Percentiles rank a stretch among this genome's conserved stretches.
Evolutionary conservation across 2,888 invertebrate species (phyloP).

Genomic region (Calliscelio sp.): DNA sequence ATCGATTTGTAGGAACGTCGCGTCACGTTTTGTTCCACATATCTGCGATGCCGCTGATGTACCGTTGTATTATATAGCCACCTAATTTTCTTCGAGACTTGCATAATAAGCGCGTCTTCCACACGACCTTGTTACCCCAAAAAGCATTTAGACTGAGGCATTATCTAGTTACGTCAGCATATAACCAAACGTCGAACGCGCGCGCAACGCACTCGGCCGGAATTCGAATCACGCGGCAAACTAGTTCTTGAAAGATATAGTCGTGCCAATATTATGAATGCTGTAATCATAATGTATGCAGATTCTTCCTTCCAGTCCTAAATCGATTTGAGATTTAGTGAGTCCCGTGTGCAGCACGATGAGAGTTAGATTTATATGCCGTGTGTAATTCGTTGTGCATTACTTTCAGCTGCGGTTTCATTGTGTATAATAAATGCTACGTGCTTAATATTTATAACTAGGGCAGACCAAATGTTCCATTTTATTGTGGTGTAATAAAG

Average conservation of each 20-base stretch:
- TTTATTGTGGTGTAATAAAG: conserved; percentile 43
- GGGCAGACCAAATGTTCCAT: conserved; percentile 29
- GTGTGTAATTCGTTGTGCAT: conserved; percentile 10
- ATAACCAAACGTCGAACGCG: conserved; percentile 57
- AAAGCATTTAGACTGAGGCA: conserved; percentile 65
- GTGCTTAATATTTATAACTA: conserved; percentile 44
- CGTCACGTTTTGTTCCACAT: conserved; percentile 82
- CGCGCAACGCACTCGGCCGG: conserved; percentile 44
- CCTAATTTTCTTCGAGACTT: conserved; percentile 78
- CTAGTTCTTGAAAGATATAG: conserved; percentile 65
- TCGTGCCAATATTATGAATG: conserved; percentile 62
- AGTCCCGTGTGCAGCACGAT: conserved; percentile 15
- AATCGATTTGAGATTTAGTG: conserved; percentile 43
- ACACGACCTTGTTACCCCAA: conserved; percentile 76
- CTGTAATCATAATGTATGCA: conserved; percentile 45
- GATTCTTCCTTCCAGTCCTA: conserved; percentile 29
- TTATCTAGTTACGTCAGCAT: conserved; percentile 72
- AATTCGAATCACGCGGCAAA: conserved; percentile 71
- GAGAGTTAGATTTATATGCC: conserved; percentile 20
- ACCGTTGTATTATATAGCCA: conserved; percentile 75
- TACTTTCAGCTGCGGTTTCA: conserved; percentile 44
- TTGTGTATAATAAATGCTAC: conserved; percentile 32
- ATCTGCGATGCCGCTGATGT: conserved; percentile 74
- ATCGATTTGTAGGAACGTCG: conserved; percentile 70
- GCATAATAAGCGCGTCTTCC: conserved; percentile 77